These are phyloP conservation scores for Myiopsitta monachus DNA, from an alignment of 2,113 vertebrate species.

Conservation along the genomic window DNA sequence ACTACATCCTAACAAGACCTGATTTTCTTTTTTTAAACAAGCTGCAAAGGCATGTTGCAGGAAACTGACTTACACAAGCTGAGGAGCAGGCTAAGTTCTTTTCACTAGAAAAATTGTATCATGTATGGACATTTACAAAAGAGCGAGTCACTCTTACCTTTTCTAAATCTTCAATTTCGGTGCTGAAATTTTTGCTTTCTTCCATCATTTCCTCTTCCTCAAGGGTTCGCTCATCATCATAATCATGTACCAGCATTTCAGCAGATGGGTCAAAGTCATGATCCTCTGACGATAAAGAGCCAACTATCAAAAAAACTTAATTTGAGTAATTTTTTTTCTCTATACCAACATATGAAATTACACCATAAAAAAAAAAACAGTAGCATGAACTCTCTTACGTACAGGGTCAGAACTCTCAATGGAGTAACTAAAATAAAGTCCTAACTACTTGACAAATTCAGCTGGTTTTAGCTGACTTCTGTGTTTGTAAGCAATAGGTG, in stretches of 20 bases:
- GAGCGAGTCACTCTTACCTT: slow-evolving; percentile 76
- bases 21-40: neutral
- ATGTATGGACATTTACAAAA: neutral
- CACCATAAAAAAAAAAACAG: neutral
- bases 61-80: neutral
- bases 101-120: neutral
- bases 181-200: slow-evolving; percentile 87
- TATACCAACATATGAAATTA: neutral
- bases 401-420: neutral
- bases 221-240: slow-evolving; percentile 93
- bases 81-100: neutral
- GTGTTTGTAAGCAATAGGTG: neutral
- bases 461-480: neutral
- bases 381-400: neutral
- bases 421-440: neutral
- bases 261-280: slow-evolving; percentile 98
- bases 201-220: slow-evolving; percentile 97
- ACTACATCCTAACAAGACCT: neutral
- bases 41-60: neutral
- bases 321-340: neutral
- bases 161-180: slow-evolving; percentile 96
- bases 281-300: slow-evolving; percentile 97
- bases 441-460: neutral
- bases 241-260: slow-evolving; percentile 98
- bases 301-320: slow-evolving; percentile 77